Evolutionary conservation across 2,888 invertebrate genomes (phyloP).

Genomic region (Pemphredon lugubris): DNA sequence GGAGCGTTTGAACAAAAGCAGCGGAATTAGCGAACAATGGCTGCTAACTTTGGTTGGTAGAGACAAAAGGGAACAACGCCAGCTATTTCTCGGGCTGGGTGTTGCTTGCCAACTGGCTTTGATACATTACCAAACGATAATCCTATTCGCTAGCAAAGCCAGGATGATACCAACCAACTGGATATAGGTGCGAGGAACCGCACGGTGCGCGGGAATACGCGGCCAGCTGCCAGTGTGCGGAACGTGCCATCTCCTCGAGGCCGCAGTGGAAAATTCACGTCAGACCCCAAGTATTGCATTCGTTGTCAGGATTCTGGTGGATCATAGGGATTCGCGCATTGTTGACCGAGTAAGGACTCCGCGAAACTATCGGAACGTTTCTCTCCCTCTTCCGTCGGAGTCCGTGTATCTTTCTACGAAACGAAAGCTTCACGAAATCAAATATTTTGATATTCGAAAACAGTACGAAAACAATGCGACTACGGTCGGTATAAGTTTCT

Average conservation of each 20-base stretch:
- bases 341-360: no score
- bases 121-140: conserved; percentile 69
- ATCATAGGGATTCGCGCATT: not conserved
- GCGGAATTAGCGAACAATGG: no score
- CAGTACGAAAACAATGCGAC: no score
- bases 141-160: conserved; percentile 62
- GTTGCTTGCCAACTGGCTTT: conserved; percentile 59
- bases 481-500: no score
- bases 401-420: no score
- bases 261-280: conserved; percentile 9
- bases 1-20: no score
- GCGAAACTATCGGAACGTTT: no score
- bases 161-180: conserved; percentile 46
- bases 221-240: not conserved
- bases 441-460: no score
- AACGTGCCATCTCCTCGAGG: conserved; percentile 7
- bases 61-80: conserved; percentile 22
- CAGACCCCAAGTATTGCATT: conserved; percentile 23
- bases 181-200: conserved; percentile 11
- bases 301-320: not conserved
- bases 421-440: no score
- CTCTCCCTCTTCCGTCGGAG: no score
- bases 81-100: conserved; percentile 30
- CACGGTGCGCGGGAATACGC: conserved; percentile 9
- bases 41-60: conserved; percentile 2